Base-by-base conservation (phyloP, 2,888 invertebrate genomes). In the Plebejus anna region DNA sequence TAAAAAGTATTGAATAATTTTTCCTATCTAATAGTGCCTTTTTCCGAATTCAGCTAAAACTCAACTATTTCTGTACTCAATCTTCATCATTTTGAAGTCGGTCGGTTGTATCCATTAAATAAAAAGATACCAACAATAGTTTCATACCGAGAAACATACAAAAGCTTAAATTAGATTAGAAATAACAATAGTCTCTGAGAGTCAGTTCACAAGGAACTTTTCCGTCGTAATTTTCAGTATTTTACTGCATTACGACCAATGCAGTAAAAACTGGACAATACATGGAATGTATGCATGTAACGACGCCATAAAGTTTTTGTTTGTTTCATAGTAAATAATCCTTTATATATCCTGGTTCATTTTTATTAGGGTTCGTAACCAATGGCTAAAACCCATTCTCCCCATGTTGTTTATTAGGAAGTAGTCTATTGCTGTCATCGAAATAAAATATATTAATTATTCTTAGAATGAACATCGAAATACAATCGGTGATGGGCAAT, bases 271-370 rank as follows among this genome's bases (percentile, higher is more conserved):
- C 5, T 5, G 32, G 2, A 11, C 13, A 32, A 66, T 36, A 5
- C 13, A 36, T 66, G 32, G 32, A 66, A 66, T 66, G 66, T 66
- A 36, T 66, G 66, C 66, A 36, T 66, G 66, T 32, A 32, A 66
- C 32, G 22, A 66, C 36, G 66, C 66, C 32, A 66, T 66, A 66
- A 36, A 66, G 0, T 32, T 66, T 61, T 28, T 61, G 61, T 61
- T 61, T 32, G 28, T 66, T 66, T 66, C 13, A 66, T 36, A 66
- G 13, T 13, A 32, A 66, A 36, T 13, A 13, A 32, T 66, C 66
- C 32, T 66, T 66, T 36, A 66, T 66, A n/a, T n/a, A n/a, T n/a
- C n/a, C n/a, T n/a, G 66, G 32, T 13, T 22, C 4, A 66, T 66
- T 66, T 36, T 66, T 55, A 55, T 55, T 55, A 55, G 55, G 55